These are phyloP conservation scores for Romanogobio albipinnatus DNA, from an alignment of 2,113 vertebrate species.

Conservation along the genomic window DNA sequence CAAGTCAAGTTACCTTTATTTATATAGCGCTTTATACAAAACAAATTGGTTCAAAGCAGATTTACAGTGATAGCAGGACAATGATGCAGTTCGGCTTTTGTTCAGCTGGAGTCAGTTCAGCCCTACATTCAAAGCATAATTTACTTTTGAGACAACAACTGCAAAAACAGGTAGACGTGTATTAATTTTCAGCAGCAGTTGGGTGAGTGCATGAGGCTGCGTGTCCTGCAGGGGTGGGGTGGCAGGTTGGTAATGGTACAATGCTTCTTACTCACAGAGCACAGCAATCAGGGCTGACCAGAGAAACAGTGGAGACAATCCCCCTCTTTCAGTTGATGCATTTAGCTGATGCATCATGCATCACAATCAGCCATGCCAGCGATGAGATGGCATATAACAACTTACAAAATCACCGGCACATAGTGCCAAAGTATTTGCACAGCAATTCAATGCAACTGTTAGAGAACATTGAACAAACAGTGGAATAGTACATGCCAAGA, in stretches of 20 bases:
- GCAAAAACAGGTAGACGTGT: not conserved
- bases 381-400: not conserved
- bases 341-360: conserved; percentile 31
- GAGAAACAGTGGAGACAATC: conserved; percentile 10
- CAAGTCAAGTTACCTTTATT: too few species aligned
- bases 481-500: not conserved
- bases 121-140: not conserved
- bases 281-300: conserved; percentile 14
- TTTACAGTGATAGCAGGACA: too few species aligned
- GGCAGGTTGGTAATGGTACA: not conserved
- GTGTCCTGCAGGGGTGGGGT: not conserved
- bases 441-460: not conserved
- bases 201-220: not conserved
- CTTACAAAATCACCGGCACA: not conserved
- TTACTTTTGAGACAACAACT: not conserved
- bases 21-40: too few species aligned
- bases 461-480: conserved; percentile 19
- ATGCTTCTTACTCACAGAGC: conserved; percentile 12
- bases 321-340: conserved; percentile 3
- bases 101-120: not conserved
- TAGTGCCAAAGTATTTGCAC: not conserved
- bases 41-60: too few species aligned
- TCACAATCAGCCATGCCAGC: conserved; percentile 9
- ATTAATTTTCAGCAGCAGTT: not conserved
- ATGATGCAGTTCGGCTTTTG: too few species aligned